Percentiles rank a stretch among this genome's conserved stretches.
These are phyloP conservation scores for Dermochelys coriacea DNA, from an alignment of 2,797 vertebrate species.

Conservation along the genomic window DNA sequence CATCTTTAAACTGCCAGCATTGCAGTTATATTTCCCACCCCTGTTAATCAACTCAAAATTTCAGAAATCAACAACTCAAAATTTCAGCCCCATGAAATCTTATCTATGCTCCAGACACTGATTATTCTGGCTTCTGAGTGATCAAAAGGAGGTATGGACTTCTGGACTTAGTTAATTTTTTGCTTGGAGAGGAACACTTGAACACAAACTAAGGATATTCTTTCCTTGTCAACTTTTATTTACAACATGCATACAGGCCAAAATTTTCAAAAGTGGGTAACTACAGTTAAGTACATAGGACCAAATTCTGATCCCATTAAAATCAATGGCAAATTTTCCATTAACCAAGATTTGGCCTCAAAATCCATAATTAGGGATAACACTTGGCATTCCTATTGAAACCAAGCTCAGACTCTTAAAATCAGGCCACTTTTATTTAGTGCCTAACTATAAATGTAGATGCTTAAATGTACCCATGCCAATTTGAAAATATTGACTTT, in stretches of 20 bases:
- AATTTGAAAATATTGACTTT: background rate
- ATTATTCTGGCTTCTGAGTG: background rate
- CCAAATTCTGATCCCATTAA: background rate
- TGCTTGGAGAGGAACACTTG: background rate
- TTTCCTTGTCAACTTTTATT: background rate
- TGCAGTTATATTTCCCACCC: background rate
- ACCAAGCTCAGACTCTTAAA: background rate
- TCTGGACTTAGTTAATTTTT: background rate
- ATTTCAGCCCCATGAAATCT: background rate
- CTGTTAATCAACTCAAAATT: background rate
- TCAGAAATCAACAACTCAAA: background rate
- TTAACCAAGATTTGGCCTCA: background rate
- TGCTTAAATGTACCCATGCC: background rate
- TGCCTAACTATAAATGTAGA: background rate
- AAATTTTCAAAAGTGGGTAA: background rate
- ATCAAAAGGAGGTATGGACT: background rate
- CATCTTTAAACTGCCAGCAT: background rate
- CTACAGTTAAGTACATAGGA: background rate
- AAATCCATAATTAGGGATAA: background rate
- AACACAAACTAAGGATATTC: background rate
- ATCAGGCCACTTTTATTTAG: background rate
- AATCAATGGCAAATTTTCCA: background rate
- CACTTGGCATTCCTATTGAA: background rate
- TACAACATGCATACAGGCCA: background rate
- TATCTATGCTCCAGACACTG: background rate